Percentiles rank a stretch among this genome's conserved stretches.
phyloP scores from a whole-genome alignment of 1,140 invertebrate genomes.

The Ephestia elutella region DNA sequence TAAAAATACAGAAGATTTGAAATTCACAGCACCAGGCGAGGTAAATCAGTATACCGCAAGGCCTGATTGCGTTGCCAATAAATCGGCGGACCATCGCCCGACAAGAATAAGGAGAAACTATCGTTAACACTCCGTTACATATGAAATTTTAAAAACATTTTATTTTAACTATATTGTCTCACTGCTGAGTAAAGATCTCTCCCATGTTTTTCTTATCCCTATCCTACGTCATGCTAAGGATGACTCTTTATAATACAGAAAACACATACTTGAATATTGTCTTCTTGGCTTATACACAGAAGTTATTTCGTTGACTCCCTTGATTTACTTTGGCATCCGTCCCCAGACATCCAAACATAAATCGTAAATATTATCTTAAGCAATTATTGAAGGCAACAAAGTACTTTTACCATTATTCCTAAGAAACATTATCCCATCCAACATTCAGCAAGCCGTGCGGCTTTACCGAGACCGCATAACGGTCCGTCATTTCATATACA shows the following conservation, averaged over 20 bases:
- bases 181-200: too few species aligned
- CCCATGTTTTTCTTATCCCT: too few species aligned
- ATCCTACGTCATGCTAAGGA: too few species aligned
- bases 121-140: not conserved
- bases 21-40: not conserved
- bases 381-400: too few species aligned
- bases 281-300: too few species aligned
- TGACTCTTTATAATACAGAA: too few species aligned
- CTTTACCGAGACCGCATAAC: slow-evolving; percentile 33
- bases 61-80: slow-evolving; percentile 62
- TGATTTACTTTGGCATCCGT: too few species aligned
- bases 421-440: too few species aligned
- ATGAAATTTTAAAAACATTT: not conserved
- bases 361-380: not conserved
- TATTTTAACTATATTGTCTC: not conserved
- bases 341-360: too few species aligned
- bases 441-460: not conserved
- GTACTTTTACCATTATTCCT: too few species aligned
- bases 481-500: slow-evolving; percentile 33
- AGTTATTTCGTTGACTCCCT: too few species aligned
- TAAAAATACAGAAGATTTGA: not conserved
- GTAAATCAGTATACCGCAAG: slow-evolving; percentile 47
- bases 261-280: too few species aligned
- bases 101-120: slow-evolving; percentile 12
- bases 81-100: slow-evolving; percentile 43